Evolutionary conservation across 1,140 invertebrate genomes (phyloP).

Genomic region (Anadara kagoshimensis): DNA sequence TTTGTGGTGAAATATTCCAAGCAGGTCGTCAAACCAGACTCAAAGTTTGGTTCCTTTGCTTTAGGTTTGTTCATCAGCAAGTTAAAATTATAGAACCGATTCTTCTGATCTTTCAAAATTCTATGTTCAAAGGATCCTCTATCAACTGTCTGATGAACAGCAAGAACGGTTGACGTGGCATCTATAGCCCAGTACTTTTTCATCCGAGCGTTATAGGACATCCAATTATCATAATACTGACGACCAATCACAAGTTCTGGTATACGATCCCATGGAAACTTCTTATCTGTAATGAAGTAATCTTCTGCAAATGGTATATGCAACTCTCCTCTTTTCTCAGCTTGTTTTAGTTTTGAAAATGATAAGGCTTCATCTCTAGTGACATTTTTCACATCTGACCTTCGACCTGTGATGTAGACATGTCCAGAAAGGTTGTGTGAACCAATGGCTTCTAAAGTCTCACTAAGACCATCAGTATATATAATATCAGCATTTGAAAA

Average conservation of each 20-base stretch:
- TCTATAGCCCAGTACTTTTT: conserved; percentile 50
- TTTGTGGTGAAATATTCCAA: too few relatives aligned
- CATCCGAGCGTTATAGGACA: conserved; percentile 46
- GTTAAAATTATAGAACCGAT: too few relatives aligned
- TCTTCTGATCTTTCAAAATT: not conserved
- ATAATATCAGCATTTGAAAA: conserved; percentile 59
- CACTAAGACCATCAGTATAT: conserved; percentile 42
- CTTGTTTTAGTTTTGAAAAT: conserved; percentile 24
- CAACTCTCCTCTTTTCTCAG: conserved; percentile 38
- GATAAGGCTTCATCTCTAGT: conserved; percentile 30
- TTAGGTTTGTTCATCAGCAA: too few relatives aligned
- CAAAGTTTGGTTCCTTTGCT: too few relatives aligned
- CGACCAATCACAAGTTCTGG: conserved; percentile 59
- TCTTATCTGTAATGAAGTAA: conserved; percentile 54
- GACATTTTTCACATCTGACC: conserved; percentile 47
- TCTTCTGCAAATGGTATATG: conserved; percentile 57
- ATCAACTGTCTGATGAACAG: conserved; percentile 56
- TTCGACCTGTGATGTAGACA: conserved; percentile 46
- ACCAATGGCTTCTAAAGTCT: conserved; percentile 36
- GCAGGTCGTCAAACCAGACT: too few relatives aligned
- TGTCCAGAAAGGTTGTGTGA: conserved; percentile 5
- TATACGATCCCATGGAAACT: conserved; percentile 57
- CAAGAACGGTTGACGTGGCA: conserved; percentile 47
- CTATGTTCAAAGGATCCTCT: conserved; percentile 43
- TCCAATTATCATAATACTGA: conserved; percentile 59